Conservation (phyloP, 1,140 invertebrate genomes). For the Drosophila malerkotliana region DNA sequence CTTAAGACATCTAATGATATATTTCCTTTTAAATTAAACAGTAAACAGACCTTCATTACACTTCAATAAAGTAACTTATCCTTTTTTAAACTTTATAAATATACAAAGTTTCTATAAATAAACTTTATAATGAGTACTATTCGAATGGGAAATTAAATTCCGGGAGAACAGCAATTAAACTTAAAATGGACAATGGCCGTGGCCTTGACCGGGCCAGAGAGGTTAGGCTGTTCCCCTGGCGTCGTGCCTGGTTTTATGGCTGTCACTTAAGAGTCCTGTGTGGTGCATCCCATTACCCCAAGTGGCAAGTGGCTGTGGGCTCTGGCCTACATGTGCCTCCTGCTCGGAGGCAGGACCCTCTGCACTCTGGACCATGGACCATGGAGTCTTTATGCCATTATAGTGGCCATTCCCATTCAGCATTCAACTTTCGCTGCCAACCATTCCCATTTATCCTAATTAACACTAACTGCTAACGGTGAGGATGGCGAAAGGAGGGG, state of each 20-base stretch:
- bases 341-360: neutral
- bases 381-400: neutral
- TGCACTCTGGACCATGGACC: neutral
- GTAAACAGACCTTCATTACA: too few relatives aligned
- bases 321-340: neutral
- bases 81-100: too few relatives aligned
- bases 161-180: neutral
- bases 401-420: conserved; percentile 14
- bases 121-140: too few relatives aligned
- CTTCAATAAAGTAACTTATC: too few relatives aligned
- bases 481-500: neutral
- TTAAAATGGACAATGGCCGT: neutral
- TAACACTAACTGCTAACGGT: conserved; percentile 40
- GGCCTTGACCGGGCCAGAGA: neutral
- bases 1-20: too few relatives aligned
- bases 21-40: too few relatives aligned
- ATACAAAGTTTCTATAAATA: too few relatives aligned
- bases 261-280: neutral
- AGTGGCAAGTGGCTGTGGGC: neutral
- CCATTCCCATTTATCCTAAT: conserved; percentile 55
- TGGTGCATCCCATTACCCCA: neutral
- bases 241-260: neutral
- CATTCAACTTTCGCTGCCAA: conserved; percentile 13
- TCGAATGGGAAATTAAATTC: neutral
- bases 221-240: neutral